phyloP scores from a whole-genome alignment of 1,140 invertebrate species.

The Bombyx mandarina region DNA sequence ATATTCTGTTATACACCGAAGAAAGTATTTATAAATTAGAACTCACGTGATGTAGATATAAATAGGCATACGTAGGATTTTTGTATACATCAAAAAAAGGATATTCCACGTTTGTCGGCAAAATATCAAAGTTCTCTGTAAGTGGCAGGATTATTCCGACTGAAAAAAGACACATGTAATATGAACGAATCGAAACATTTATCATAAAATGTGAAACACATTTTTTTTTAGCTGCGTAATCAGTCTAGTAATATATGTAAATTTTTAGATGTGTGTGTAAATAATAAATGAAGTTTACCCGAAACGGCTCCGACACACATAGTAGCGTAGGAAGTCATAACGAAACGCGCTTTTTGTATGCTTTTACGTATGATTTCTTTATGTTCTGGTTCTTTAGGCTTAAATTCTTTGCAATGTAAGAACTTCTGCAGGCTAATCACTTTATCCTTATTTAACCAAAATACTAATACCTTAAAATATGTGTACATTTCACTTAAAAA shows the following conservation, averaged over 20 bases:
- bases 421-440: conserved; percentile 50
- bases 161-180: conserved; percentile 14
- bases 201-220: too few species aligned
- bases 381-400: conserved; percentile 52
- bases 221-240: too few species aligned
- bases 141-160: conserved; percentile 62
- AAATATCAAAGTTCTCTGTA: conserved; percentile 54
- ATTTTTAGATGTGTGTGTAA: not conserved
- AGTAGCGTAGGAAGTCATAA: conserved; percentile 58
- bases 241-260: too few species aligned
- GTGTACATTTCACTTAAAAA: conserved; percentile 69
- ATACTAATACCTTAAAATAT: conserved; percentile 59
- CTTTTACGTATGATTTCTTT: conserved; percentile 42
- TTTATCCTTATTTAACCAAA: conserved; percentile 60
- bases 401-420: conserved; percentile 56
- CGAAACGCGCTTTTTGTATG: conserved; percentile 49
- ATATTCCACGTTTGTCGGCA: conserved; percentile 67
- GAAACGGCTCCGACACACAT: conserved; percentile 62
- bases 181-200: too few species aligned
- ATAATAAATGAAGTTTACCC: conserved; percentile 30
- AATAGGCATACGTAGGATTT: conserved; percentile 38
- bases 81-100: conserved; percentile 52
- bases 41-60: conserved; percentile 62
- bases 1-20: too few species aligned
- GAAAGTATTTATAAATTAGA: too few species aligned